These are phyloP conservation scores for Falco naumanni DNA, from an alignment of 2,797 vertebrate genomes.

Conservation along the genomic window DNA sequence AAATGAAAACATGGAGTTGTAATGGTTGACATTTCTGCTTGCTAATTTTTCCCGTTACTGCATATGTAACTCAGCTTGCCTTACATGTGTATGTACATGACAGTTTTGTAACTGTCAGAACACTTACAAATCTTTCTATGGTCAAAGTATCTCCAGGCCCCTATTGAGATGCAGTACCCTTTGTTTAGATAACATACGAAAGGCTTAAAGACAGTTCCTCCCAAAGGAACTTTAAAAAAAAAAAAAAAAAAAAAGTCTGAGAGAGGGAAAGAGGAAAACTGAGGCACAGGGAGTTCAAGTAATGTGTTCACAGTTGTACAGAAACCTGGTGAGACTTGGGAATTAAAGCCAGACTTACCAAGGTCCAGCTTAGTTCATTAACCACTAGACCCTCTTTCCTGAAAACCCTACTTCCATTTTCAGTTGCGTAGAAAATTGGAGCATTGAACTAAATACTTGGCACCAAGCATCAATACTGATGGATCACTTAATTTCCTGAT, in stretches of 20 bases:
- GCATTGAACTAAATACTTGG: conserved; percentile 28
- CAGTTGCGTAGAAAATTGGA: conserved; percentile 19
- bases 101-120: conserved; percentile 30
- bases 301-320: background rate
- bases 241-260: background rate
- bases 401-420: conserved; percentile 37
- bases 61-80: conserved; percentile 7
- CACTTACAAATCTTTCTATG: background rate
- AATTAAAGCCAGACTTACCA: conserved; percentile 51
- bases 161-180: background rate
- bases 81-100: background rate
- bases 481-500: conserved; percentile 57
- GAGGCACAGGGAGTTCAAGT: conserved; percentile 32
- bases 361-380: conserved; percentile 16
- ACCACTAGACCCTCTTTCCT: conserved; percentile 13
- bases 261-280: background rate
- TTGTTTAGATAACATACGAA: background rate
- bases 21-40: conserved; percentile 3
- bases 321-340: background rate
- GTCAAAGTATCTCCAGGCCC: background rate
- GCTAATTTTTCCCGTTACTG: conserved; percentile 20
- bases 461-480: conserved; percentile 41
- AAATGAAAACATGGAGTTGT: background rate
- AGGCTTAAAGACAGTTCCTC: background rate
- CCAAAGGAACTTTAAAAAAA: background rate